These are phyloP conservation scores for Zosterops pallidus DNA, from an alignment of 2,113 vertebrate species.

Conservation along the genomic window DNA sequence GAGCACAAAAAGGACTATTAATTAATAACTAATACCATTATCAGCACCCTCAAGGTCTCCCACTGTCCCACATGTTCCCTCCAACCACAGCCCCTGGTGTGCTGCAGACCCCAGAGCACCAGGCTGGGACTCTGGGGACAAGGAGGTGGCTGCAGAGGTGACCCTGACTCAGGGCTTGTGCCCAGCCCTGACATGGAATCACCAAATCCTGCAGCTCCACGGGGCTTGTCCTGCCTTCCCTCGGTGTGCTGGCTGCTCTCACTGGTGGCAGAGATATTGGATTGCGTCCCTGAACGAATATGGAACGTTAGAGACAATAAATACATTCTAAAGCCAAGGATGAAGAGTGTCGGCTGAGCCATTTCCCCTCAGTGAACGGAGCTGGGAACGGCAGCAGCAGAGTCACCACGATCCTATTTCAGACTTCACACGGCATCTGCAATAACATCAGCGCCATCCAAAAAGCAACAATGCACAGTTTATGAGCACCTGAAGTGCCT, in stretches of 20 bases:
- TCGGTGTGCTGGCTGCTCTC: not conserved
- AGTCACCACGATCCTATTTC: not conserved
- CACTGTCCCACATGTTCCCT: not conserved
- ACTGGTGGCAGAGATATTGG: not conserved
- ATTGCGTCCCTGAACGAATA: not conserved
- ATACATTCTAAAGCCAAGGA: not conserved
- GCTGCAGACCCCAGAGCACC: rapidly evolving
- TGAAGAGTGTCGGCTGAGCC: constrained; percentile 9
- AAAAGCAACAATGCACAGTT: constrained; percentile 40
- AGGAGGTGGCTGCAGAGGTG: not conserved
- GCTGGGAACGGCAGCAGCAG: not conserved
- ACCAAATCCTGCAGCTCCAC: rapidly evolving
- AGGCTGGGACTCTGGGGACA: not conserved
- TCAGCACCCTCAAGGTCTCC: not conserved
- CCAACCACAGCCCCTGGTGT: rapidly evolving
- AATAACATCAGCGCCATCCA: not conserved
- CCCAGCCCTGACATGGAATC: rapidly evolving
- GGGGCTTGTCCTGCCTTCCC: not conserved
- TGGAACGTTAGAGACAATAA: constrained; percentile 43
- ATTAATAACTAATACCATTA: not conserved
- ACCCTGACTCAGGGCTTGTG: rapidly evolving
- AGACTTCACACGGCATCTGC: not conserved
- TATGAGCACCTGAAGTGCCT: constrained; percentile 52
- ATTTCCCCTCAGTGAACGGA: constrained; percentile 10
- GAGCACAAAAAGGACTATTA: not conserved